Evolutionary conservation across 2,888 invertebrate species (phyloP).

Genomic region (Amorpha juglandis): DNA sequence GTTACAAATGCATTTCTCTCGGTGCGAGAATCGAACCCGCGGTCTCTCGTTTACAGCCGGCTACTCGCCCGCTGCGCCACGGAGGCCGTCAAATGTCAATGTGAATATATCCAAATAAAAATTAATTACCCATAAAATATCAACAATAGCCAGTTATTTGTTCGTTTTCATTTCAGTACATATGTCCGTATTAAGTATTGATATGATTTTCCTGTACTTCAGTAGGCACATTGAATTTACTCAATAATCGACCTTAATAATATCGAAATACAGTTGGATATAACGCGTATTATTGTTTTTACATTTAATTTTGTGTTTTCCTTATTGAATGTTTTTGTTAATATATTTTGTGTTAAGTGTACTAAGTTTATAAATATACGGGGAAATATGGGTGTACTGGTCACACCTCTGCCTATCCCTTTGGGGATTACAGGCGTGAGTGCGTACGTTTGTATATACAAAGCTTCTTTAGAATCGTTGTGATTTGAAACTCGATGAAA

Average conservation of each 20-base stretch:
- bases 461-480: too few relatives aligned
- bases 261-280: not conserved
- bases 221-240: not conserved
- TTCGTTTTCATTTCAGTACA: slow-evolving; percentile 8
- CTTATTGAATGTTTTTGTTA: not conserved
- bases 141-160: not conserved
- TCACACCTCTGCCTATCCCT: too few relatives aligned
- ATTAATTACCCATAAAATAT: slow-evolving; percentile 1
- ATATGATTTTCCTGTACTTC: slow-evolving; percentile 19
- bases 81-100: not conserved
- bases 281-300: not conserved
- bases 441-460: too few relatives aligned
- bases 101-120: not conserved
- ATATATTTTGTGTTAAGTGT: slow-evolving; percentile 3
- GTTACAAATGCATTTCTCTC: too few relatives aligned
- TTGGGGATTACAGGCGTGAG: too few relatives aligned
- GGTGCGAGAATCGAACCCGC: too few relatives aligned
- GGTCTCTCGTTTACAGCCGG: too few relatives aligned
- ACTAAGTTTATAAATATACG: too few relatives aligned
- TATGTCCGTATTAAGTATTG: slow-evolving; percentile 7
- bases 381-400: too few relatives aligned
- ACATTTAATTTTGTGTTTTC: slow-evolving; percentile 7
- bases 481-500: too few relatives aligned
- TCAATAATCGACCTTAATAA: not conserved
- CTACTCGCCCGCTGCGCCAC: too few relatives aligned